Percentiles rank a stretch among this genome's conserved stretches.
These are phyloP conservation scores for Chrysopa pallens DNA, from an alignment of 1,140 invertebrate genomes.

Conservation along the genomic window DNA sequence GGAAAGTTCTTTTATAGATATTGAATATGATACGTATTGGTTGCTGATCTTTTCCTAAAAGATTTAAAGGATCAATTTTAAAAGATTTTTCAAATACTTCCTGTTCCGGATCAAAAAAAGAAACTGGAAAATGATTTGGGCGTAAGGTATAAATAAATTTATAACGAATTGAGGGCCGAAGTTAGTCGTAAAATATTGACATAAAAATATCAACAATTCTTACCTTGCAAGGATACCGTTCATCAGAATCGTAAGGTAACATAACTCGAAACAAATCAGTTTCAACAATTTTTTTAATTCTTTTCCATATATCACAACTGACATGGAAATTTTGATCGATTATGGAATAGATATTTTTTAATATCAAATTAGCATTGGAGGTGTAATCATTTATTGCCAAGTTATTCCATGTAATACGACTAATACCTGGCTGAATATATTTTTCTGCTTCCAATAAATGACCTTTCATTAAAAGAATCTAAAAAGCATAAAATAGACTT, in stretches of 20 bases:
- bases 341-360: slow-evolving; percentile 39
- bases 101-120: too few species aligned
- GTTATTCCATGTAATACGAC: slow-evolving; percentile 68
- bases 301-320: slow-evolving; percentile 43
- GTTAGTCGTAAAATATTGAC: too few species aligned
- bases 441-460: slow-evolving; percentile 55
- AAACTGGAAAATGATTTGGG: too few species aligned
- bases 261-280: too few species aligned
- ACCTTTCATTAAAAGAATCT: slow-evolving; percentile 42
- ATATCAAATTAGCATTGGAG: slow-evolving; percentile 26
- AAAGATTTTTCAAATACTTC: too few species aligned
- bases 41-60: background rate
- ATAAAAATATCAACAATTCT: too few species aligned
- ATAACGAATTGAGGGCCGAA: too few species aligned
- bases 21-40: background rate
- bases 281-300: slow-evolving; percentile 20
- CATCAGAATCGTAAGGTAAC: too few species aligned
- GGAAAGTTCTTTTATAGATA: background rate
- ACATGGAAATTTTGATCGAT: slow-evolving; percentile 60
- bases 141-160: too few species aligned
- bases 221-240: slow-evolving; percentile 6
- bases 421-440: slow-evolving; percentile 58
- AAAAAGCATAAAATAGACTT: slow-evolving; percentile 2
- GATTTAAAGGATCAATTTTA: background rate
- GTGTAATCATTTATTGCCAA: slow-evolving; percentile 61